Evolutionary conservation across 2,888 invertebrate genomes (phyloP).

Genomic region (Gryllus longicercus): DNA sequence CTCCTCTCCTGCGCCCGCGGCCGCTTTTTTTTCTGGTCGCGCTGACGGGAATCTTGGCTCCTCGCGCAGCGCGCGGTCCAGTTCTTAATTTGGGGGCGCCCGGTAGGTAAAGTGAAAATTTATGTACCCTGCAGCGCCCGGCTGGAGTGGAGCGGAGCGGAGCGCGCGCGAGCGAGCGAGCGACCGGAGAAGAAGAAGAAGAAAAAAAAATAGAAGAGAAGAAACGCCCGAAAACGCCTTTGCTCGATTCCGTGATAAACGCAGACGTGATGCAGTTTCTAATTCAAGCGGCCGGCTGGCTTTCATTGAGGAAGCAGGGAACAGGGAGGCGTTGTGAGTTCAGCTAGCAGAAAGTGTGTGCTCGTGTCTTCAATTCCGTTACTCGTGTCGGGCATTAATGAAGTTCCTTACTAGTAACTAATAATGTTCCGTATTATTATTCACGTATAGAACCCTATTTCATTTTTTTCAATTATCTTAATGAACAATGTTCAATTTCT

Average conservation of each 20-base stretch:
- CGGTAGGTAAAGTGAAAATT: constrained; percentile 17
- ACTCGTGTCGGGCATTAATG: too few species aligned
- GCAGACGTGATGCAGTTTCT: neutral
- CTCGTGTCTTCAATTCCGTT: too few species aligned
- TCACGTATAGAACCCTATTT: too few species aligned
- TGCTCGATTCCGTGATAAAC: neutral
- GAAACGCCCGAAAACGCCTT: neutral
- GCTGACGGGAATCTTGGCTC: constrained; percentile 1
- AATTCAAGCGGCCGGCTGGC: neutral
- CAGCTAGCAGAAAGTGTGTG: too few species aligned
- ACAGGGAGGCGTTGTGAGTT: neutral
- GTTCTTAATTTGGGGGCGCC: constrained; percentile 17
- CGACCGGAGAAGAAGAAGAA: neutral
- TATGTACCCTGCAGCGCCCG: neutral
- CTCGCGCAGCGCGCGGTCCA: neutral
- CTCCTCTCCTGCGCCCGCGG: neutral
- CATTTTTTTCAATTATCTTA: too few species aligned
- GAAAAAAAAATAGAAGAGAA: neutral
- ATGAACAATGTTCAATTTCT: too few species aligned
- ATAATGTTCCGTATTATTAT: too few species aligned
- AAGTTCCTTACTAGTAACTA: too few species aligned
- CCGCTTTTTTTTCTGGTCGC: neutral
- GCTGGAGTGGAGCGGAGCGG: neutral
- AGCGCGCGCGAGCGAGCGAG: neutral
- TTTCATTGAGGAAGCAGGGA: neutral